Percentiles rank a stretch among this genome's conserved stretches.
phyloP scores from a whole-genome alignment of 2,113 vertebrate genomes.

The Ailurus styani region DNA sequence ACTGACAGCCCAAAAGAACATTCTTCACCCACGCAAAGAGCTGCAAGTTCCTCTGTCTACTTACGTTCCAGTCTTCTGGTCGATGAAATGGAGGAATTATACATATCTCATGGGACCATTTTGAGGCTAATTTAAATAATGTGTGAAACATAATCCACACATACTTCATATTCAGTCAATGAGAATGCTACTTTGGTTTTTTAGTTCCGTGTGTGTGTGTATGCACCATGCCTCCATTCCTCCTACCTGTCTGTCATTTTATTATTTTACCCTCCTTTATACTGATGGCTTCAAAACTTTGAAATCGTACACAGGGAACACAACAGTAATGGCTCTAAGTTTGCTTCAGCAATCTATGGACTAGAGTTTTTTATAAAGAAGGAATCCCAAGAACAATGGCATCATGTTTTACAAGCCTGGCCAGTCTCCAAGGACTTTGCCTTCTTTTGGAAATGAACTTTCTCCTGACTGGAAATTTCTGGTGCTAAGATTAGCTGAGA shows the following conservation, averaged over 20 bases:
- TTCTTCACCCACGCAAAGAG: accelerated
- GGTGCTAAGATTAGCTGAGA: neutral
- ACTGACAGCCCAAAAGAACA: accelerated
- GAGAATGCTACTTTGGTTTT: neutral
- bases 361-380: neutral
- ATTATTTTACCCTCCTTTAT: neutral
- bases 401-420: neutral
- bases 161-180: neutral
- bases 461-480: neutral
- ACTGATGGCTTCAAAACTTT: neutral
- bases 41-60: too few relatives aligned
- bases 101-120: neutral
- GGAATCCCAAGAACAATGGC: neutral
- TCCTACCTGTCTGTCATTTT: neutral
- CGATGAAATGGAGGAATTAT: neutral
- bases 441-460: neutral
- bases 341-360: neutral
- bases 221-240: too few relatives aligned
- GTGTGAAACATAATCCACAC: neutral
- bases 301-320: neutral
- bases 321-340: neutral
- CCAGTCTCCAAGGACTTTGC: neutral
- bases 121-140: neutral
- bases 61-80: neutral
- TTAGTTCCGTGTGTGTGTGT: neutral